Evolutionary conservation across 2,113 vertebrate genomes (phyloP).

Genomic region (Podocnemis expansa): DNA sequence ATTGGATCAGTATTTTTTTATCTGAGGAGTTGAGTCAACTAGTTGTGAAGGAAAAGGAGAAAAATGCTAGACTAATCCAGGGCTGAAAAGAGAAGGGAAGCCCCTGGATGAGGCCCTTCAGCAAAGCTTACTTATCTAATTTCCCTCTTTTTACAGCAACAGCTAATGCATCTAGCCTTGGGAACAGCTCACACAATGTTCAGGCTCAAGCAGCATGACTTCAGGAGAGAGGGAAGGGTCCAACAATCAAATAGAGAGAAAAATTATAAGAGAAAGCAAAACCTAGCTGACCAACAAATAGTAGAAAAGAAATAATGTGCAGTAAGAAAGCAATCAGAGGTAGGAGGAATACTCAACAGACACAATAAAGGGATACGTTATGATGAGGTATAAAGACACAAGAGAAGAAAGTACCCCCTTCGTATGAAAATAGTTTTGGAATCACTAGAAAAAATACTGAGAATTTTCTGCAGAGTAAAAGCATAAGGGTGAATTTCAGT

Average conservation of each 20-base stretch:
- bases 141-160: slow-evolving; percentile 7
- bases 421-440: neutral
- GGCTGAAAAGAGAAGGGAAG: neutral
- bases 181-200: neutral
- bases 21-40: neutral
- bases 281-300: neutral
- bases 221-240: neutral
- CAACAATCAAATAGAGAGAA: neutral
- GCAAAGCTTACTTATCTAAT: neutral
- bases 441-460: slow-evolving; percentile 7
- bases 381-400: neutral
- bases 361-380: neutral
- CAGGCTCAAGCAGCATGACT: neutral
- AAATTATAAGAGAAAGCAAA: neutral
- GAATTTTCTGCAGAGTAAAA: neutral
- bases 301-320: neutral
- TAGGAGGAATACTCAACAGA: neutral
- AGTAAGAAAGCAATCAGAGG: neutral
- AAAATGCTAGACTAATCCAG: neutral
- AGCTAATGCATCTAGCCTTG: neutral
- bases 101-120: neutral
- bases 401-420: neutral
- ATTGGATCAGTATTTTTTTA: neutral
- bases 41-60: neutral
- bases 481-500: neutral